Evolutionary conservation across 2,888 invertebrate species (phyloP).

Genomic region (Strigamia transsilvanica): DNA sequence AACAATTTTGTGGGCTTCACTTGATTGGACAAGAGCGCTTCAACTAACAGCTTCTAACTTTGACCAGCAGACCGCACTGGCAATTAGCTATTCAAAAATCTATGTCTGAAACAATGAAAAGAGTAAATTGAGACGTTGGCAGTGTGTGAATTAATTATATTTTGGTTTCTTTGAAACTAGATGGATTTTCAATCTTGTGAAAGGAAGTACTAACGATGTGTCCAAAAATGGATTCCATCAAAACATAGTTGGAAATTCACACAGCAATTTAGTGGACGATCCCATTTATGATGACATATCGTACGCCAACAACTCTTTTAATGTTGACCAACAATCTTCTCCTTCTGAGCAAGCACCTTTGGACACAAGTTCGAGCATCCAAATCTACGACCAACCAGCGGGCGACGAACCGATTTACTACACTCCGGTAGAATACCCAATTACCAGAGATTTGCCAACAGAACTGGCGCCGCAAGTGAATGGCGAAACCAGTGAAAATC

Average conservation of each 20-base stretch:
- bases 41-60: no score
- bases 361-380: neutral
- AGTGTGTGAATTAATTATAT: neutral
- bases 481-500: neutral
- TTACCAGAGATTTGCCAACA: neutral
- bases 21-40: no score
- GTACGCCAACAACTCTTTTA: conserved; percentile 24
- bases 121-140: no score
- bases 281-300: conserved; percentile 46
- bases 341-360: neutral
- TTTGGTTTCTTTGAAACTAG: neutral
- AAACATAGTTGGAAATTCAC: neutral
- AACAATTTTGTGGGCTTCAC: no score
- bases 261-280: conserved; percentile 33
- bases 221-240: neutral
- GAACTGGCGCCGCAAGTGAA: no score
- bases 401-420: conserved; percentile 46
- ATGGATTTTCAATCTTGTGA: neutral
- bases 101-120: no score
- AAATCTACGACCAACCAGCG: conserved; percentile 35
- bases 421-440: conserved; percentile 38
- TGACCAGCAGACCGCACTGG: no score
- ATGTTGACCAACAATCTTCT: neutral
- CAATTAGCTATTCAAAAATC: no score
- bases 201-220: neutral